A percentile compares a stretch with the other conserved stretches of the same genome.
phyloP scores from a whole-genome alignment of 1,140 invertebrate species.

The Papilio aristodemus region DNA sequence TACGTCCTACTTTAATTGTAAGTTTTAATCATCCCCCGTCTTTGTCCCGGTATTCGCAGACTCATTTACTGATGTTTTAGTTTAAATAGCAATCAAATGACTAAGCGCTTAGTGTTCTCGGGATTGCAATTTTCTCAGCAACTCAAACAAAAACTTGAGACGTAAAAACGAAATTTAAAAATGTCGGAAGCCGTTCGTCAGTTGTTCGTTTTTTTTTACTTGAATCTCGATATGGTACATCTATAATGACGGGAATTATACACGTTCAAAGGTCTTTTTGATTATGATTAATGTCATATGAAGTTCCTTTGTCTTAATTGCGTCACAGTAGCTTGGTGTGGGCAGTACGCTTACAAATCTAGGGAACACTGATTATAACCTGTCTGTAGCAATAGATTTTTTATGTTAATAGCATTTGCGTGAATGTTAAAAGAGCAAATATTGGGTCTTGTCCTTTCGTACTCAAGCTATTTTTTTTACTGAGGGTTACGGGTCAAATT shows the following conservation, averaged over 20 bases:
- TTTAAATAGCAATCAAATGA: conserved; percentile 32
- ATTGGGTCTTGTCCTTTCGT: too few species aligned
- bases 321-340: not conserved
- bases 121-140: conserved; percentile 25
- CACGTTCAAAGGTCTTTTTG: conserved; percentile 5
- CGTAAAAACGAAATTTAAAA: conserved; percentile 22
- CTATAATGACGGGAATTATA: conserved; percentile 5
- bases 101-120: conserved; percentile 15
- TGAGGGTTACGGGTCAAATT: too few species aligned
- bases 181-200: conserved; percentile 30
- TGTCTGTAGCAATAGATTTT: too few species aligned
- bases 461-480: too few species aligned
- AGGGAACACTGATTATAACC: too few species aligned
- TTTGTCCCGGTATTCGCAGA: conserved; percentile 17
- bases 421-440: too few species aligned
- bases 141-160: conserved; percentile 24
- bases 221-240: conserved; percentile 20
- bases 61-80: conserved; percentile 28
- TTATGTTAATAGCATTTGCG: too few species aligned
- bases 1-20: conserved; percentile 12
- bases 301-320: conserved; percentile 5
- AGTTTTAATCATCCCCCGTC: conserved; percentile 9
- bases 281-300: conserved; percentile 14
- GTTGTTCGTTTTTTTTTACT: not conserved
- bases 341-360: too few species aligned